Base-by-base conservation (phyloP, 2,113 vertebrate genomes). In the Dermatemys mawii region DNA sequence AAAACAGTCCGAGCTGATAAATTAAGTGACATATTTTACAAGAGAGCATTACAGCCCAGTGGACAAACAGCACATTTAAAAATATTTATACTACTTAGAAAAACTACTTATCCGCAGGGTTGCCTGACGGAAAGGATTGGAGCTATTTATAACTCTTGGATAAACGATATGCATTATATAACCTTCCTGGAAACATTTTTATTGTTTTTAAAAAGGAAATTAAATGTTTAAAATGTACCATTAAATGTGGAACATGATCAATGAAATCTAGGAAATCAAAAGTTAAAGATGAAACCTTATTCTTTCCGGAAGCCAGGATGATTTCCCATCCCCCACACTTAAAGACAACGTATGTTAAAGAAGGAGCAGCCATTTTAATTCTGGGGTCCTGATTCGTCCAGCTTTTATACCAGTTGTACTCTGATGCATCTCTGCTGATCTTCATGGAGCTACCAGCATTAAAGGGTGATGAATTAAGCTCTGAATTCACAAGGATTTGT, bases 11-110 rank as follows among this genome's bases (percentile, higher is more conserved):
- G 46, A 83, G 21, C 46, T 78, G 14, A 80, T 44, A 35, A 35
- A 70, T 2, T 0, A 0, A 27, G 22, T 78, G 89, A 9, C 51
- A 1, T n/a, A 24, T 0, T 0, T 16, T 55, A 70, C 24, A 84
- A 17, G 29, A 38, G 86, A 88, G 41, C 50, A 85, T 1, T 83
- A 83, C 9, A 86, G 79, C 79, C 41, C 24, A 90, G 5, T 46
- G 24, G 35, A 24, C 22, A 89, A 83, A 80, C 0, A n/a, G 11
- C 1, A 46, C 2, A 83, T 19, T 70, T 88, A 4, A 70, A 84
- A 80, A 50, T 19, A 78, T n/a, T 67, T 5, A 19, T 27, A 86
- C 6, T 48, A 81, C 50, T 84, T 81, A 75, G 53, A 90, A 91
- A 90, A 88, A 3, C 24, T 38, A 1, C 6, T 89, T 91, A 84